Evolutionary conservation across 2,888 invertebrate species (phyloP), one percentile per base, ranked within the genome.

Genomic region (Arrhopalites spinosus): DNA sequence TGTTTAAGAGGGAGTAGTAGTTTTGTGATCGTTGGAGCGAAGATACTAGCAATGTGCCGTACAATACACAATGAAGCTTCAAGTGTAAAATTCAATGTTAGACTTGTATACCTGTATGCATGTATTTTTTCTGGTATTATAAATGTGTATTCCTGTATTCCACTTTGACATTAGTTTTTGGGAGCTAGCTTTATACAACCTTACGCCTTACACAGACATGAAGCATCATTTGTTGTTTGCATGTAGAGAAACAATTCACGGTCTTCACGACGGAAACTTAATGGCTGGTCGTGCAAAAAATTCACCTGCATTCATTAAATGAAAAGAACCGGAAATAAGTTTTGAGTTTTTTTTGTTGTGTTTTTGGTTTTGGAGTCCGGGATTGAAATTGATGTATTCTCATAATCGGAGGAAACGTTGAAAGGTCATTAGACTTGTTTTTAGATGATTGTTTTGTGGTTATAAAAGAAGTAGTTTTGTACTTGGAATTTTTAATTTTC

Each of bases 271-370:
- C 59, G 59, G 59, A 27, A 59, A 59, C 59, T 59, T 59, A 59
- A 59, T 59, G 59, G 25, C 59, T 59, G 59, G 23, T 59, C 25
- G 59, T 59, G 59, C 59, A 59, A 59, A 59, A 59, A 59, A 59
- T 59, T 25, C 15, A 59, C 59, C 59, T 59, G 59, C n/a, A 20
- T n/a, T 23, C 25, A 59, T 59, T 59, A 13, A 59, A 59, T 67
- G 68, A 47, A 68, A 68, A 68, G 68, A 68, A 68, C 68, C 68
- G 68, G 68, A 68, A 68, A 68, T 68, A 68, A 25, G 47, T 68
- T n/a, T 68, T 47, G 59, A 59, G 59, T 59, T 59, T 59, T 59
- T 59, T 23, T 5, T 59, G 23, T 59, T 59, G 7, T n/a, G n/a
- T n/a, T n/a, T 20, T 59, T 23, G 27, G 25, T 36, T n/a, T n/a